A percentile compares a stretch with the other conserved stretches of the same genome.
These are phyloP conservation scores for Archivesica marissinica DNA, from an alignment of 1,140 invertebrate genomes.

Conservation along the genomic window DNA sequence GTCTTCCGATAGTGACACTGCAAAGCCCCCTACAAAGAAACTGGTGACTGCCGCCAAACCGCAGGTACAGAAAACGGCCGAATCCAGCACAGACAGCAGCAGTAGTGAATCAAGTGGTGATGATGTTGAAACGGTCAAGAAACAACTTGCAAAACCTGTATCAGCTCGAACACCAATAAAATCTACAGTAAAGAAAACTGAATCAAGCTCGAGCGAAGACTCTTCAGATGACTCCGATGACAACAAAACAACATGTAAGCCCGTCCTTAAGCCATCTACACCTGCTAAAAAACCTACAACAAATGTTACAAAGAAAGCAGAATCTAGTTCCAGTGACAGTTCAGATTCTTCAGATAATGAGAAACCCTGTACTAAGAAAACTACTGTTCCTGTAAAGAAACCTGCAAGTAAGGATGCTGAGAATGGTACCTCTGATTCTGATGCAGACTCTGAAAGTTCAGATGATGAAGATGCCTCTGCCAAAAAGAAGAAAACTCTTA, in stretches of 20 bases:
- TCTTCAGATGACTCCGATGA: slow-evolving; percentile 2
- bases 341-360: slow-evolving; percentile 49
- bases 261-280: neutral
- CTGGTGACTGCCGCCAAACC: slow-evolving; percentile 5
- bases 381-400: neutral
- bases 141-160: too few relatives aligned
- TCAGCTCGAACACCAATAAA: neutral
- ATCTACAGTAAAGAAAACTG: neutral
- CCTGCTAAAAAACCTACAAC: neutral
- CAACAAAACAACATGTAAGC: neutral
- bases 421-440: slow-evolving; percentile 67
- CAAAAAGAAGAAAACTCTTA: slow-evolving; percentile 53
- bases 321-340: slow-evolving; percentile 39
- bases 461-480: slow-evolving; percentile 58
- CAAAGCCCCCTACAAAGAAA: slow-evolving; percentile 23
- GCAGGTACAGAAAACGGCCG: slow-evolving; percentile 14
- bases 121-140: slow-evolving; percentile 20
- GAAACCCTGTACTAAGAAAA: neutral
- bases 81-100: slow-evolving; percentile 41
- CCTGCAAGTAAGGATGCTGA: too few relatives aligned
- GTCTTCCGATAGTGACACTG: slow-evolving; percentile 37
- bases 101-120: slow-evolving; percentile 50
- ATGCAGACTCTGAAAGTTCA: slow-evolving; percentile 71
- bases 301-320: neutral
- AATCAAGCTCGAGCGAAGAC: neutral